Conservation (phyloP, 92 coral and sea anemone species). For the Zoanthus sansibaricus region DNA sequence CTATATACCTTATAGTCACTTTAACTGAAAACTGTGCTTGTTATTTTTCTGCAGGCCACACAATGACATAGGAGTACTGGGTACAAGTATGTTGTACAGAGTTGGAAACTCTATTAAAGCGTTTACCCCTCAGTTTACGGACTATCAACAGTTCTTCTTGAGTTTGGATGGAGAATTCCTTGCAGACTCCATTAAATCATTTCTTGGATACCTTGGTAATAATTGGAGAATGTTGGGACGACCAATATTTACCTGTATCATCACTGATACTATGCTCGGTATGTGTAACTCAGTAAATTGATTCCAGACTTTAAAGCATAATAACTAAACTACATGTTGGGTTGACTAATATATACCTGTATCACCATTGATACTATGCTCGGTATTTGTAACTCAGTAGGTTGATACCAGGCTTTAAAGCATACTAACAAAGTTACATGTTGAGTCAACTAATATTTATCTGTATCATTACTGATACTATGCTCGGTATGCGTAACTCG, state of each 20-base stretch:
- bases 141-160: constrained; percentile 95
- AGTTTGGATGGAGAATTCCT: constrained; percentile 96
- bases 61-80: constrained; percentile 93
- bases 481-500: constrained; percentile 27
- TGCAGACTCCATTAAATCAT: constrained; percentile 90
- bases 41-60: constrained; percentile 69
- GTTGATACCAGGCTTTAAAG: too few relatives aligned
- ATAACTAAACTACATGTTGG: constrained; percentile 51
- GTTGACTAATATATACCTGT: constrained; percentile 79
- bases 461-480: constrained; percentile 79
- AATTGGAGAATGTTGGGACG: constrained; percentile 97
- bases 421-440: background rate
- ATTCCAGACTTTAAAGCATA: too few relatives aligned
- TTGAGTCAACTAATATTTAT: constrained; percentile 94
- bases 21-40: background rate
- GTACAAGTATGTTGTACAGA: constrained; percentile 91
- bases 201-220: constrained; percentile 90
- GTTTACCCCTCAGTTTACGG: constrained; percentile 96
- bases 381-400: too few relatives aligned
- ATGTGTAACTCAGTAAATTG: too few relatives aligned
- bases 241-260: constrained; percentile 85
- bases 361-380: constrained; percentile 83
- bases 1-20: background rate
- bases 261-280: constrained; percentile 79
- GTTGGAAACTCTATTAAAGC: constrained; percentile 91